These are phyloP conservation scores for Branchipolynoe longqiensis DNA, from an alignment of 2,888 invertebrate genomes.

Conservation along the genomic window DNA sequence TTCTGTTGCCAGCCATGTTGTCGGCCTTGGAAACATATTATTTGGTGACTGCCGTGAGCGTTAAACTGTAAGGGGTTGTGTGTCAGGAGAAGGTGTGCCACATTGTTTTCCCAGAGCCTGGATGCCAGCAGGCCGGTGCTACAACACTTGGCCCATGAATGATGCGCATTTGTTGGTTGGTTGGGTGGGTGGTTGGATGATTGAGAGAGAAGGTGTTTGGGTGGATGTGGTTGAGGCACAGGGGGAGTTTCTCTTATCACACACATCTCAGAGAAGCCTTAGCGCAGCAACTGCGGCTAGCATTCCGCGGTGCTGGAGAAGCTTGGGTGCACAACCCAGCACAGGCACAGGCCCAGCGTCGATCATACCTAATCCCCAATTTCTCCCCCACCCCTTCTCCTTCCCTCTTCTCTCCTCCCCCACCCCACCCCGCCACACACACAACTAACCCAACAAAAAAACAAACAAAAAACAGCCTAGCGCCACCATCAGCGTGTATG, in stretches of 20 bases:
- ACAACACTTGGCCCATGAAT: background rate
- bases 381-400: too few relatives aligned
- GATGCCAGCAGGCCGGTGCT: background rate
- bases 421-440: too few relatives aligned
- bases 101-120: background rate
- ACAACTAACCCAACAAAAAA: too few relatives aligned
- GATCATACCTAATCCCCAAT: too few relatives aligned
- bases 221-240: too few relatives aligned
- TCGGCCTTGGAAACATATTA: background rate
- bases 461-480: too few relatives aligned
- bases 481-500: too few relatives aligned
- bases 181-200: too few relatives aligned
- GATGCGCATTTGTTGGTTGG: background rate
- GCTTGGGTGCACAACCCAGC: too few relatives aligned
- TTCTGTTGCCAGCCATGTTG: constrained; percentile 12
- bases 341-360: too few relatives aligned
- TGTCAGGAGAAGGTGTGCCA: background rate
- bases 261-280: constrained; percentile 17
- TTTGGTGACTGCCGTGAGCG: background rate
- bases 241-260: constrained; percentile 7
- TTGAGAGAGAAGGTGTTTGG: too few relatives aligned
- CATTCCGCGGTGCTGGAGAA: background rate
- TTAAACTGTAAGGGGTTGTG: constrained; percentile 2
- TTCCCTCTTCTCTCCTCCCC: background rate
- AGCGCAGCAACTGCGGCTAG: background rate